These are phyloP conservation scores for Acestrorhynchus altus DNA, from an alignment of 2,797 vertebrate species.

Conservation along the genomic window DNA sequence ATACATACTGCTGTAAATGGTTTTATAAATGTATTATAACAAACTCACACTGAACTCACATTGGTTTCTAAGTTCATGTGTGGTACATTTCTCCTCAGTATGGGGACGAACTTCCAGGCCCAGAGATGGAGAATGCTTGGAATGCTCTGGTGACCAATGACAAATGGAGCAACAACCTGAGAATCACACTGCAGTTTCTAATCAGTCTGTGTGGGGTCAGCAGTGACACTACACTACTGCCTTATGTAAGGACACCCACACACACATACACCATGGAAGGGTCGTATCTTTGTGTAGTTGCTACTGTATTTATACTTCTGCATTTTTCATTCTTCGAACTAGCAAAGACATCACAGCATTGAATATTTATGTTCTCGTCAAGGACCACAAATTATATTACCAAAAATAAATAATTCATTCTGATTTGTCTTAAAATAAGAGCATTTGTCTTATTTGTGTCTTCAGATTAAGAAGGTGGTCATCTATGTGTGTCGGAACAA, in stretches of 20 bases:
- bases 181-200: conserved; percentile 94
- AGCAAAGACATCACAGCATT: neutral
- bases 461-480: conserved; percentile 97
- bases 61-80: neutral
- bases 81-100: conserved; percentile 78
- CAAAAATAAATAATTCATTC: neutral
- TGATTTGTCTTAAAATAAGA: neutral
- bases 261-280: neutral
- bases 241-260: conserved; percentile 84
- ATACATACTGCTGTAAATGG: neutral
- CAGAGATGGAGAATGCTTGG: conserved; percentile 98
- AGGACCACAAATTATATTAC: neutral
- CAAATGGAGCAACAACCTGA: conserved; percentile 96
- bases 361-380: neutral
- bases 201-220: conserved; percentile 98
- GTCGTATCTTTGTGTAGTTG: neutral
- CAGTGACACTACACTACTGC: conserved; percentile 93
- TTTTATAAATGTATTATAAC: no score
- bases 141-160: conserved; percentile 96
- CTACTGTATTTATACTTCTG: neutral
- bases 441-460: conserved; percentile 16
- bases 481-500: conserved; percentile 97
- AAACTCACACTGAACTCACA: neutral
- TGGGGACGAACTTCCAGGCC: conserved; percentile 95
- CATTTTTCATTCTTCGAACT: neutral